Conservation (phyloP, 37 sponge, comb jelly and placozoan genomes). For the Theonella swinhoei region DNA sequence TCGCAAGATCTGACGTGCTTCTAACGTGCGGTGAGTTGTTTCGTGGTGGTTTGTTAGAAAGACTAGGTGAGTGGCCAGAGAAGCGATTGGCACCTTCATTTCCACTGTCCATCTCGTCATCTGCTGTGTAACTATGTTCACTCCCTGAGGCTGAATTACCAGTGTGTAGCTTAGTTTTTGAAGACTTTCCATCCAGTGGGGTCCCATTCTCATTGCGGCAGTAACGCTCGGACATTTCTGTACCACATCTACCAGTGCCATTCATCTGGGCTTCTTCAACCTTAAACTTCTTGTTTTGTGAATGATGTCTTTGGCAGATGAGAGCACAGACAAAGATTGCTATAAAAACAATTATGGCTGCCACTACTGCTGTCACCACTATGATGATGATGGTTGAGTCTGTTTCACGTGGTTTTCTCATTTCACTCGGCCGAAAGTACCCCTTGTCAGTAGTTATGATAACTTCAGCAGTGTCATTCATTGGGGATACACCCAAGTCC, state of each 20-base stretch:
- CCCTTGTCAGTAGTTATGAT: background rate
- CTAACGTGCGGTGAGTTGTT: constrained; percentile 16
- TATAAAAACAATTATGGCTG: background rate
- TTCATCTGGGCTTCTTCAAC: background rate
- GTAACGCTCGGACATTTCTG: background rate
- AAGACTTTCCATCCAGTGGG: background rate
- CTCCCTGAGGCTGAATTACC: constrained; percentile 1
- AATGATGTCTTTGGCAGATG: constrained; percentile 6
- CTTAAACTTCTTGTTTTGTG: constrained; percentile 5
- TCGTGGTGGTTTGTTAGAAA: background rate
- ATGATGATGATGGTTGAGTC: background rate
- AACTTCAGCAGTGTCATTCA: background rate
- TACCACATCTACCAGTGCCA: background rate
- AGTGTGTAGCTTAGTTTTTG: background rate
- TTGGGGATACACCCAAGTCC: background rate
- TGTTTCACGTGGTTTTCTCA: too few relatives aligned
- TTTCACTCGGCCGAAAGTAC: too few relatives aligned
- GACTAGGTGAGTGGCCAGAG: constrained; percentile 7
- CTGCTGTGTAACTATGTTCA: constrained; percentile 23
- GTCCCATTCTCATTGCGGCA: background rate
- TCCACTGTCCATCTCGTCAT: constrained; percentile 25
- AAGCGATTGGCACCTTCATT: background rate
- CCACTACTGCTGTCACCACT: constrained; percentile 12
- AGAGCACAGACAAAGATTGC: background rate
- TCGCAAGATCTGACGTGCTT: constrained; percentile 73